Conservation (phyloP, 2,113 vertebrate genomes). For the Brachirus orientalis region DNA sequence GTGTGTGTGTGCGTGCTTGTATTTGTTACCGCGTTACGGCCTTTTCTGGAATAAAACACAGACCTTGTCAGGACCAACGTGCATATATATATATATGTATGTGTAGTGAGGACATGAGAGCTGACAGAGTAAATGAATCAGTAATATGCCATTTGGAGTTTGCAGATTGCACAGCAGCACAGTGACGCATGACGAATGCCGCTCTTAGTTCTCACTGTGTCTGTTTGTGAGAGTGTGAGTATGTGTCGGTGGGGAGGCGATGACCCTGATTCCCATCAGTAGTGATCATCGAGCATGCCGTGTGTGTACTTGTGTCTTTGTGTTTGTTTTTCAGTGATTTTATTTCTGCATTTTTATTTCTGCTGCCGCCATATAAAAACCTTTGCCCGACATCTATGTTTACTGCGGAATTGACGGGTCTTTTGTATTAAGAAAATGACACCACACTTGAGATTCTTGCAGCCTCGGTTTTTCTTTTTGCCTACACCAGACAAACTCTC, state of each 20-base stretch:
- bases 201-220: no score
- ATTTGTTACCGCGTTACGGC: no score
- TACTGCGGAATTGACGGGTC: slow-evolving; percentile 1
- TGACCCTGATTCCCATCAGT: slow-evolving; percentile 21
- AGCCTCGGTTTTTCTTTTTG: slow-evolving; percentile 6
- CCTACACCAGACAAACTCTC: background rate
- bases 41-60: no score
- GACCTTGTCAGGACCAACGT: no score
- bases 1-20: no score
- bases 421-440: slow-evolving; percentile 1
- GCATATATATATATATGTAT: slow-evolving; percentile 2
- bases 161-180: slow-evolving; percentile 1
- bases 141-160: slow-evolving; percentile 15
- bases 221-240: background rate
- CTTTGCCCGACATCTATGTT: background rate
- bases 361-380: background rate
- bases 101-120: background rate
- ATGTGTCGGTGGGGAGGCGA: background rate
- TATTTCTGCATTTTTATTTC: slow-evolving; percentile 1
- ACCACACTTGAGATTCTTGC: no score
- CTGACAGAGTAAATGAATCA: background rate
- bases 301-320: background rate
- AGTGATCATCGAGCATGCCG: background rate
- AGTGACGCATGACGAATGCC: background rate
- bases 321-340: background rate